Evolutionary conservation across 2,888 invertebrate genomes (phyloP).

Genomic region (Matsumyia berberina): DNA sequence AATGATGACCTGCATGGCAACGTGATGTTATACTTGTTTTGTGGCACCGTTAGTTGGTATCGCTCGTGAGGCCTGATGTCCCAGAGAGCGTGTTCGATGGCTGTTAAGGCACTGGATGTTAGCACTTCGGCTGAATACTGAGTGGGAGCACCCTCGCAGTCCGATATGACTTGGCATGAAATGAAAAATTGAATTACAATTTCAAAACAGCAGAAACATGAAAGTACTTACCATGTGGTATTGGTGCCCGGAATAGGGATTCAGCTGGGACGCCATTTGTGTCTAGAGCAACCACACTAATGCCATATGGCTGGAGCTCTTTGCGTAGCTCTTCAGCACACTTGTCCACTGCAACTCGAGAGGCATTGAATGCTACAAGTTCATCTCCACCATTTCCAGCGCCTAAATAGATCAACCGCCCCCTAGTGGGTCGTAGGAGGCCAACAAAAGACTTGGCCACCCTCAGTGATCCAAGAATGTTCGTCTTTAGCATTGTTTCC

Average conservation of each 20-base stretch:
- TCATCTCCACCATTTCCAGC: conserved; percentile 85
- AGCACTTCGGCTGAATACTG: conserved; percentile 88
- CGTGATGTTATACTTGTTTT: conserved; percentile 83
- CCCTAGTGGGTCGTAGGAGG: conserved; percentile 87
- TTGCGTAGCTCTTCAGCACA: conserved; percentile 90
- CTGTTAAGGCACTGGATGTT: conserved; percentile 86
- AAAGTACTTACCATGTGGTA: conserved; percentile 84
- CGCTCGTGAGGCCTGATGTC: conserved; percentile 86
- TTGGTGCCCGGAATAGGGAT: conserved; percentile 88
- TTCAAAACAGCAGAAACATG: conserved; percentile 47
- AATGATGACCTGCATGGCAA: conserved; percentile 84
- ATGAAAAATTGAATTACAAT: conserved; percentile 11
- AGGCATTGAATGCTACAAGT: conserved; percentile 86
- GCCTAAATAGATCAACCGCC: conserved; percentile 89
- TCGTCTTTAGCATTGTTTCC: conserved; percentile 89
- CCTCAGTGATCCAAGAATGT: conserved; percentile 89
- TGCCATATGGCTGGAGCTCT: conserved; percentile 88
- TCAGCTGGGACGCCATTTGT: conserved; percentile 88
- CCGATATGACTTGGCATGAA: conserved; percentile 79
- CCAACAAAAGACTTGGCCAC: conserved; percentile 91
- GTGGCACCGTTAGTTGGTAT: conserved; percentile 82
- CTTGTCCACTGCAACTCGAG: conserved; percentile 91
- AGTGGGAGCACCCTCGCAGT: conserved; percentile 86
- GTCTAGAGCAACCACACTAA: conserved; percentile 91
- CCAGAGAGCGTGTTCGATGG: conserved; percentile 87